These are phyloP conservation scores for Amphipyra tragopoginis DNA, from an alignment of 2,888 invertebrate species.

Conservation along the genomic window DNA sequence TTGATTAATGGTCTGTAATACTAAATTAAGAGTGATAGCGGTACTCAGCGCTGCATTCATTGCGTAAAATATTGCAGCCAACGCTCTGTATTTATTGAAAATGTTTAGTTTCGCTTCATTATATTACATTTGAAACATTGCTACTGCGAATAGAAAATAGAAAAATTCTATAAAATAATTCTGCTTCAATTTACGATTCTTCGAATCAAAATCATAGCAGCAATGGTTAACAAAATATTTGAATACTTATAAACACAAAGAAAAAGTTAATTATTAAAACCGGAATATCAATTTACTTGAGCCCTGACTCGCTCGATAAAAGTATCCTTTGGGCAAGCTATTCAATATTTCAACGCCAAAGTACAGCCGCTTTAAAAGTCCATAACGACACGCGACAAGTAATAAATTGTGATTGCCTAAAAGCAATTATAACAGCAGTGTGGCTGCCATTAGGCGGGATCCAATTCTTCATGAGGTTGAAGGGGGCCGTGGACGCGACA, in stretches of 20 bases:
- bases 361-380: slow-evolving; percentile 47
- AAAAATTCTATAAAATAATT: neutral
- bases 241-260: neutral
- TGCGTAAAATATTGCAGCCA: slow-evolving; percentile 48
- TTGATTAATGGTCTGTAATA: slow-evolving; percentile 54
- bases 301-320: slow-evolving; percentile 35
- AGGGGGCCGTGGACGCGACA: slow-evolving; percentile 77
- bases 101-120: slow-evolving; percentile 10
- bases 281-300: slow-evolving; percentile 42
- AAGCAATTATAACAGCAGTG: slow-evolving; percentile 74
- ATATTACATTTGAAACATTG: neutral
- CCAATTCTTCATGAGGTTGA: slow-evolving; percentile 67
- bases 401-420: slow-evolving; percentile 72
- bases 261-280: slow-evolving; percentile 46
- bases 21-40: slow-evolving; percentile 55
- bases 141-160: neutral
- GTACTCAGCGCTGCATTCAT: slow-evolving; percentile 31
- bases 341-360: slow-evolving; percentile 51
- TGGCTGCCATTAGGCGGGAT: slow-evolving; percentile 62
- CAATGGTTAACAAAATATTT: slow-evolving; percentile 14
- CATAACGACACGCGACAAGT: slow-evolving; percentile 61
- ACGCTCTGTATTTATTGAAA: slow-evolving; percentile 29
- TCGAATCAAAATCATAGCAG: slow-evolving; percentile 17
- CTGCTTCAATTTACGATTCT: neutral
- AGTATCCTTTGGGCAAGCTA: slow-evolving; percentile 43